Conservation (phyloP, 2,113 vertebrate genomes). For the Nyctibius bracteatus region DNA sequence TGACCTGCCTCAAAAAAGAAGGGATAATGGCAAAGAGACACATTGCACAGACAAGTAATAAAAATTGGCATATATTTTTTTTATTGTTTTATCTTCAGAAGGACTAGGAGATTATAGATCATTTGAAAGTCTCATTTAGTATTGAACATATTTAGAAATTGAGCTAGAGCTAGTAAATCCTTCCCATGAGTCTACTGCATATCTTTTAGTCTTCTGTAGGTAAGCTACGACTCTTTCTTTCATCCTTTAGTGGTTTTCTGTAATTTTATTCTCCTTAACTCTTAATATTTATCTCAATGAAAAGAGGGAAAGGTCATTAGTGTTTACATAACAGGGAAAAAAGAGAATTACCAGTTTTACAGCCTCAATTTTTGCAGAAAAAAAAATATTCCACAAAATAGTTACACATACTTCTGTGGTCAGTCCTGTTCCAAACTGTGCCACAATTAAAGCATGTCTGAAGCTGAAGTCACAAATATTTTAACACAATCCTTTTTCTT, state of each 20-base stretch:
- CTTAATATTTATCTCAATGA: not conserved
- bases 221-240: not conserved
- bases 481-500: not conserved
- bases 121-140: not conserved
- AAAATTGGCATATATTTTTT: not conserved
- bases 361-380: not conserved
- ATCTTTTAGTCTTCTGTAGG: not conserved
- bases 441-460: not conserved
- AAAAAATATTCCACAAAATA: not conserved
- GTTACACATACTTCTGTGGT: not conserved
- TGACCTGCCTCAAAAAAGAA: not conserved
- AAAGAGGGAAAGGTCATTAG: not conserved
- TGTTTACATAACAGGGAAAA: not conserved
- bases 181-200: not conserved
- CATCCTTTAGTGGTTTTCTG: not conserved
- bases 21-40: not conserved
- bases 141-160: not conserved
- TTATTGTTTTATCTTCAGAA: not conserved
- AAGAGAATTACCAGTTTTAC: not conserved
- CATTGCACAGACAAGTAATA: not conserved
- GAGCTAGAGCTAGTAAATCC: not conserved
- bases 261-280: not conserved
- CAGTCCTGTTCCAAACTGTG: not conserved
- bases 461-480: not conserved
- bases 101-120: not conserved